Evolutionary conservation across 2,113 vertebrate species (phyloP).

Genomic region (Heterochromis multidens): DNA sequence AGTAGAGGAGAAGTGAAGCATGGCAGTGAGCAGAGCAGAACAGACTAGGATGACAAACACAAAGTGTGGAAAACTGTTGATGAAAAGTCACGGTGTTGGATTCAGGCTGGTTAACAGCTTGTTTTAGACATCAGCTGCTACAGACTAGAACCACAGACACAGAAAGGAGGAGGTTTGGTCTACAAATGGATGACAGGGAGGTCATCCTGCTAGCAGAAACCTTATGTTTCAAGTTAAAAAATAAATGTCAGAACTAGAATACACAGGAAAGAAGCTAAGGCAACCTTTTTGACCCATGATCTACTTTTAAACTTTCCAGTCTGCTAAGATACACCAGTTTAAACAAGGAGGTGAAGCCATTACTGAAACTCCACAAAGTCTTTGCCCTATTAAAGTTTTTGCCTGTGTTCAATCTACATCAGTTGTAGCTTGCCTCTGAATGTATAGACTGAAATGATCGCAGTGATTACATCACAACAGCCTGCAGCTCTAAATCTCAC

Average conservation of each 20-base stretch:
- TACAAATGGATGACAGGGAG: not conserved
- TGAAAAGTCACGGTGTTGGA: not conserved
- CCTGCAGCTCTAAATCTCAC: not conserved
- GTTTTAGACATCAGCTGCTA: slow-evolving; percentile 15
- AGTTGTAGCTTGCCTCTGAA: not conserved
- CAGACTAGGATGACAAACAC: slow-evolving; percentile 27
- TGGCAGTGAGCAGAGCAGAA: slow-evolving; percentile 9
- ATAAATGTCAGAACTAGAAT: not conserved
- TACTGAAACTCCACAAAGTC: not conserved
- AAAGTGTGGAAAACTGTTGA: slow-evolving; percentile 23
- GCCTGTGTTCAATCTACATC: not conserved
- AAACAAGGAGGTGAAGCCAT: not conserved
- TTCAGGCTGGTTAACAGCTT: slow-evolving; percentile 20
- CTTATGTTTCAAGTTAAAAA: not conserved
- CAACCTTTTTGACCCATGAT: not conserved
- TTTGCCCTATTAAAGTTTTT: not conserved
- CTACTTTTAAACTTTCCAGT: not conserved
- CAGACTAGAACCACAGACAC: slow-evolving; percentile 4
- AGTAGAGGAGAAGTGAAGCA: slow-evolving; percentile 32
- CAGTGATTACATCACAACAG: not conserved
- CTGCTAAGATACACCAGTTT: not conserved
- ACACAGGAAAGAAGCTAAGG: not conserved
- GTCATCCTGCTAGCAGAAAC: not conserved
- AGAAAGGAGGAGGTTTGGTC: not conserved
- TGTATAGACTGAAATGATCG: not conserved